These are phyloP conservation scores for Pseudomyrmex pallidus DNA, from an alignment of 1,140 invertebrate genomes.

Conservation along the genomic window DNA sequence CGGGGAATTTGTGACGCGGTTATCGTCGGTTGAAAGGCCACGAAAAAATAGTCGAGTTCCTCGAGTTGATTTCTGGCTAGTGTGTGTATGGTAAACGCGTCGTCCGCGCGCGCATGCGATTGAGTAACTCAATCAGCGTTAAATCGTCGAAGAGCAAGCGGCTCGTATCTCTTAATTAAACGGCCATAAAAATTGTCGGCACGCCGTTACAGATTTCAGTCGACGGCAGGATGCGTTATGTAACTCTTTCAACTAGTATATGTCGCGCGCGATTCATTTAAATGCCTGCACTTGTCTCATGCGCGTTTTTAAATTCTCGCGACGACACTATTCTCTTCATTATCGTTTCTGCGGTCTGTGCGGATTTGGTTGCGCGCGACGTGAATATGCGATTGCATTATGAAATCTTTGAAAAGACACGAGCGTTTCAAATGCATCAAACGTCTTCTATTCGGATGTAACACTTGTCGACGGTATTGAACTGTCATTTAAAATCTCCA, in stretches of 20 bases:
- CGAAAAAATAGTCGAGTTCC: constrained; percentile 22
- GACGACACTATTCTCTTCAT: constrained; percentile 19
- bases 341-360: constrained; percentile 44
- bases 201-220: constrained; percentile 26
- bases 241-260: background rate
- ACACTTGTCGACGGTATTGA: background rate
- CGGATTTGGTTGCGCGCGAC: constrained; percentile 45
- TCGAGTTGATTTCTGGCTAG: constrained; percentile 42
- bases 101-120: background rate
- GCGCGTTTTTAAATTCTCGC: constrained; percentile 55
- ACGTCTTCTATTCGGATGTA: background rate
- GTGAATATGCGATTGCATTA: constrained; percentile 52
- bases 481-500: background rate
- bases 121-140: constrained; percentile 59
- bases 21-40: background rate
- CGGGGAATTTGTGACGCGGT: constrained; percentile 10
- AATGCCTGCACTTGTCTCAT: constrained; percentile 33
- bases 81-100: background rate
- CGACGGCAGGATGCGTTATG: constrained; percentile 21
- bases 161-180: constrained; percentile 56
- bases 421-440: constrained; percentile 10
- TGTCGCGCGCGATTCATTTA: constrained; percentile 21
- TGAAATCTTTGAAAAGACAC: constrained; percentile 1
- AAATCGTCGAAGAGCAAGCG: constrained; percentile 40
- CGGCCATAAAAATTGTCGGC: constrained; percentile 48